Evolutionary conservation across 2,113 vertebrate genomes (phyloP).

Genomic region (Chlorodrepanis virens): DNA sequence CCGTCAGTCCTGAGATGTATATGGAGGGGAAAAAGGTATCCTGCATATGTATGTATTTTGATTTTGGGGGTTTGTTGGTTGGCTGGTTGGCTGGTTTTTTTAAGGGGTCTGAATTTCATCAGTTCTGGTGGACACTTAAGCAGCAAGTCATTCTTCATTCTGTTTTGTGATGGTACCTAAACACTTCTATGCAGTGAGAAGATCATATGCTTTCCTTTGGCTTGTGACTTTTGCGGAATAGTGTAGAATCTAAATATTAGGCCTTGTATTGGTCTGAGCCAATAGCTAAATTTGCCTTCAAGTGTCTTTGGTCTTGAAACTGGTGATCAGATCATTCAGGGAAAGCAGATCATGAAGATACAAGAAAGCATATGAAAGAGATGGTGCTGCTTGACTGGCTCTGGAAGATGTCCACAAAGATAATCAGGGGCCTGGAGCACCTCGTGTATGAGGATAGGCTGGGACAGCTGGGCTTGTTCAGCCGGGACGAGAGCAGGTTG

Average conservation of each 20-base stretch:
- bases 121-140: not conserved
- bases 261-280: not conserved
- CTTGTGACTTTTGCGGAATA: not conserved
- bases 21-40: not conserved
- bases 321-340: not conserved
- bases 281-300: not conserved
- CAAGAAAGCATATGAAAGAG: not conserved
- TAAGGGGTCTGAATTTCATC: not conserved
- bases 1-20: not conserved
- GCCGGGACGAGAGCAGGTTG: not conserved
- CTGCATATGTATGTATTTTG: not conserved
- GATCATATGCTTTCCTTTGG: not conserved
- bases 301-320: not conserved
- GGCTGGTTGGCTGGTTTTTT: not conserved
- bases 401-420: not conserved
- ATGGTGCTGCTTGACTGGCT: not conserved
- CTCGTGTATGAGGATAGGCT: not conserved
- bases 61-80: not conserved
- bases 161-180: not conserved
- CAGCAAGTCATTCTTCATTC: not conserved
- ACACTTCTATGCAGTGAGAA: not conserved
- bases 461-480: not conserved
- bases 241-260: not conserved
- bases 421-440: not conserved
- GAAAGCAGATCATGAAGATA: not conserved